Conservation (phyloP, 2,113 vertebrate genomes). For the Macrotus californicus region DNA sequence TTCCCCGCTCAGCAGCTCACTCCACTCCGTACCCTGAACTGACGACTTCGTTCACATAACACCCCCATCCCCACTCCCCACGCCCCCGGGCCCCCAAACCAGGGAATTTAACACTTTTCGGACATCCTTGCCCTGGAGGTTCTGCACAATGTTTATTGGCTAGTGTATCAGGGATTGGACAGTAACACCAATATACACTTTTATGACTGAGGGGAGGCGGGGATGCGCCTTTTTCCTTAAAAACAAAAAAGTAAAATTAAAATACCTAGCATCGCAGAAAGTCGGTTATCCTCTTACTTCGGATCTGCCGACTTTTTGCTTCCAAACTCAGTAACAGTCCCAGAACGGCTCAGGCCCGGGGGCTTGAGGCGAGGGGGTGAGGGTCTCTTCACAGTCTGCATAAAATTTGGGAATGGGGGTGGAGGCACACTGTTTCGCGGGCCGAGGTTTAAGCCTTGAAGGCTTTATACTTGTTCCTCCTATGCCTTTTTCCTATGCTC, state of each 20-base stretch:
- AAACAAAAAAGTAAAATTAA: slow-evolving; percentile 18
- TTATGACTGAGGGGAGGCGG: not conserved
- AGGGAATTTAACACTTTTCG: not conserved
- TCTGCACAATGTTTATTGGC: not conserved
- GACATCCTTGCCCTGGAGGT: not conserved
- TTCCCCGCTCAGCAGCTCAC: not conserved
- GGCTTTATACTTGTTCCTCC: not conserved
- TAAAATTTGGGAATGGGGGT: not conserved
- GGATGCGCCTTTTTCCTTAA: not conserved
- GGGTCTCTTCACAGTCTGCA: not conserved
- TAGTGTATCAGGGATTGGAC: not conserved
- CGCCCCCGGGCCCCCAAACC: not conserved
- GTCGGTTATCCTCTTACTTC: not conserved
- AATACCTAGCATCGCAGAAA: slow-evolving; percentile 6
- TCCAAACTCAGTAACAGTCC: not conserved
- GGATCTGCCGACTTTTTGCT: slow-evolving; percentile 8
- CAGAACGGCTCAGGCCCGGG: not conserved
- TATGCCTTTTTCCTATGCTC: not conserved
- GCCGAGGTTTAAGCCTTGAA: not conserved
- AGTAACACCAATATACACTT: not conserved
- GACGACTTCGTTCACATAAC: not conserved
- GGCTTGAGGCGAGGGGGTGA: not conserved
- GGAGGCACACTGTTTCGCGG: not conserved
- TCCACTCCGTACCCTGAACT: not conserved
- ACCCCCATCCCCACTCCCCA: not conserved